Percentiles rank a stretch among this genome's conserved stretches.
Evolutionary conservation across 2,888 invertebrate species (phyloP).

Genomic region (Cephus sareptanus): DNA sequence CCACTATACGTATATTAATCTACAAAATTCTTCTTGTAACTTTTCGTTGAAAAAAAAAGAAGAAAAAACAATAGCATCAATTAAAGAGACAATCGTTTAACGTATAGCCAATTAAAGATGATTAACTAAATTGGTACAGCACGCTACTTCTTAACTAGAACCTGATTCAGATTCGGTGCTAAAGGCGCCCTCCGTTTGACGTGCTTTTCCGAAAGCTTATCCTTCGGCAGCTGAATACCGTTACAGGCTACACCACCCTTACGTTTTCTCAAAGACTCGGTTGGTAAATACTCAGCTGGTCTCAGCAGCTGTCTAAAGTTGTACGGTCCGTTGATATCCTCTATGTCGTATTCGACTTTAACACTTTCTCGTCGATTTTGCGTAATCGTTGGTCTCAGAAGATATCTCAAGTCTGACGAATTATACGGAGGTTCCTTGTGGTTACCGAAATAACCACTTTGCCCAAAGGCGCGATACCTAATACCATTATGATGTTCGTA

Average conservation of each 20-base stretch:
- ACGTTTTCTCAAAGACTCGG: slow-evolving; percentile 76
- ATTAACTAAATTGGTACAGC: neutral
- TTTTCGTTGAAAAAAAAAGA: neutral
- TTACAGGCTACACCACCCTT: slow-evolving; percentile 66
- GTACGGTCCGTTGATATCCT: slow-evolving; percentile 75
- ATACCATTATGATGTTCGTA: neutral
- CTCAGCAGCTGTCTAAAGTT: slow-evolving; percentile 75
- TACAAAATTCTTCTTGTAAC: neutral
- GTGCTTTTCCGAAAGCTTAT: slow-evolving; percentile 50
- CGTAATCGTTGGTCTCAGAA: slow-evolving; percentile 47
- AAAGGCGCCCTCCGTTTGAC: slow-evolving; percentile 57
- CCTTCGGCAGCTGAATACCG: slow-evolving; percentile 36
- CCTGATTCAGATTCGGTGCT: slow-evolving; percentile 47
- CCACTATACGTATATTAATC: neutral
- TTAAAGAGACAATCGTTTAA: neutral
- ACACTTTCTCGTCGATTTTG: slow-evolving; percentile 38
- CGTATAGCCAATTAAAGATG: neutral
- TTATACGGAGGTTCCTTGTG: slow-evolving; percentile 25
- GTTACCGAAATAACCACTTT: slow-evolving; percentile 5
- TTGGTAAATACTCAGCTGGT: slow-evolving; percentile 75
- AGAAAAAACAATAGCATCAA: neutral
- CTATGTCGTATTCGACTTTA: slow-evolving; percentile 64
- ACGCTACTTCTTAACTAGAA: slow-evolving; percentile 2
- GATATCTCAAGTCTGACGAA: slow-evolving; percentile 45
- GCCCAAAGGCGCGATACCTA: neutral